Evolutionary conservation across 2,113 vertebrate species (phyloP), one percentile per base, ranked within the genome.

Genomic region (Irena cyanogastra): DNA sequence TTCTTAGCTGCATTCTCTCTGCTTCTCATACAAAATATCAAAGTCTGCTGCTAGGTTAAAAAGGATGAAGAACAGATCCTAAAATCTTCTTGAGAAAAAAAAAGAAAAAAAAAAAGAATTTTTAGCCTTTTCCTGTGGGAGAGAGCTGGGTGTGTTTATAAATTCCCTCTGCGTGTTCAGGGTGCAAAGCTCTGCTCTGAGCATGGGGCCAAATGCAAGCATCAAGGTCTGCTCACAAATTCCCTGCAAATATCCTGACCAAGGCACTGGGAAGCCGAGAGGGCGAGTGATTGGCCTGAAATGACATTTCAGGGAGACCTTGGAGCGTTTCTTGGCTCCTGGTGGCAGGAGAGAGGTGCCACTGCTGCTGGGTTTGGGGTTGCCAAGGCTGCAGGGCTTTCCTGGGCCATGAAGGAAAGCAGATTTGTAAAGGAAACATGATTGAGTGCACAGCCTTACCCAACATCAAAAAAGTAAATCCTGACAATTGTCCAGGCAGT

Each of bases 401-500:
- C 31, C 59, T 54, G 42, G 75, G 24, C 15, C 35, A 27, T 6
- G 30, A 52, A 89, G 19, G 49, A 22, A 37, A 53, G 42, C 54
- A 68, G 41, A 87, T 64, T 13, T 10, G 33, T 1, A 54, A 60
- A 83, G 28, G 18, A 77, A 23, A 59, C 42, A 15, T 0, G 70
- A 35, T 0, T 3, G 35, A 86, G 49, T 31, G 49, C 66, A 41
- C 9, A 26, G 54, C 80, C 99, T 98, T 98, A 99, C 99, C 99
- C 99, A 5, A 97, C 76, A 78, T 99, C 89, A 1, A 98, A 98
- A 87, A 97, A 98, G 83, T 98, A 97, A 74, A 99, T 98, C 97
- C 98, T 99, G 75, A 98, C 95, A 59, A 99, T 54, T 52, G 98
- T 98, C 99, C 99, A 99, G 27, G 98, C 98, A 59, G 97, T 97